phyloP scores from a whole-genome alignment of 2,797 vertebrate genomes.

The Pelobates cultripes region DNA sequence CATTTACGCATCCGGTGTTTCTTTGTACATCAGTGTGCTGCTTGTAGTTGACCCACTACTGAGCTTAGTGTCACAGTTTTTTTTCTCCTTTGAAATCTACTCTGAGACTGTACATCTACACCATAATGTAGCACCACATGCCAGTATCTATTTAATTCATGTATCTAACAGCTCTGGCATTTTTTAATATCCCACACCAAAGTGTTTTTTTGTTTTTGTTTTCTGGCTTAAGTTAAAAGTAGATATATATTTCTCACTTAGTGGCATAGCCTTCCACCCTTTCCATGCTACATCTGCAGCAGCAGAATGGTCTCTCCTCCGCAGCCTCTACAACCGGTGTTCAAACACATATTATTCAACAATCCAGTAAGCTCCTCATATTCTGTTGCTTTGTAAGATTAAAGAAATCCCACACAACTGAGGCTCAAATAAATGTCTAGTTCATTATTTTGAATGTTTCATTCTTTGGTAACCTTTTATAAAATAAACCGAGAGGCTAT shows the following conservation, averaged over 20 bases:
- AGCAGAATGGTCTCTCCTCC: not conserved
- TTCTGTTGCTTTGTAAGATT: not conserved
- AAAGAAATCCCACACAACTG: not conserved
- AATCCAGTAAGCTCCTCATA: not conserved
- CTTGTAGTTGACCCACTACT: not conserved
- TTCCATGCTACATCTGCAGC: not conserved
- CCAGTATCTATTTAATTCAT: not conserved
- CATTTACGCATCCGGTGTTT: not conserved
- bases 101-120: not conserved
- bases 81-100: not conserved
- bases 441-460: no score
- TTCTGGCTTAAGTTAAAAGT: not conserved
- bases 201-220: not conserved
- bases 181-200: not conserved
- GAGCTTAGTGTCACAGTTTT: not conserved
- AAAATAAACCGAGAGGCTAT: no score
- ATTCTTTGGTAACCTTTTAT: no score
- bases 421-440: not conserved
- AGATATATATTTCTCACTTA: not conserved
- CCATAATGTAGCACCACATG: not conserved
- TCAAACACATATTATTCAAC: not conserved
- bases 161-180: not conserved
- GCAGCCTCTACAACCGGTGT: not conserved
- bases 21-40: not conserved
- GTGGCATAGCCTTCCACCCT: not conserved